phyloP scores from a whole-genome alignment of 2,797 vertebrate genomes.

The Chelon labrosus region DNA sequence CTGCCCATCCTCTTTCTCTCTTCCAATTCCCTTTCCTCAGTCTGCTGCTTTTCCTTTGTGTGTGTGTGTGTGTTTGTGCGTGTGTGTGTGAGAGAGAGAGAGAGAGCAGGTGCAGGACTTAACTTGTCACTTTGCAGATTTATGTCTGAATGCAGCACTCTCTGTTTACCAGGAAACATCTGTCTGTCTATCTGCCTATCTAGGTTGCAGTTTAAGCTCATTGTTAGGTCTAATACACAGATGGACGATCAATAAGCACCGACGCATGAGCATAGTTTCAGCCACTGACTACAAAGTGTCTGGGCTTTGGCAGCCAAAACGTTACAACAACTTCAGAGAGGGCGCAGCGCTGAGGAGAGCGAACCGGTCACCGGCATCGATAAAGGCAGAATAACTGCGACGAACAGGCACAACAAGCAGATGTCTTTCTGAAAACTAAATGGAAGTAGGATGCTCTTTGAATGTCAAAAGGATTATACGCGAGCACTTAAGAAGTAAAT shows the following conservation, averaged over 20 bases:
- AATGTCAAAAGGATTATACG: conserved; percentile 22
- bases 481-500: not conserved
- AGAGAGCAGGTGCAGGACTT: conserved; percentile 58
- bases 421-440: conserved; percentile 24
- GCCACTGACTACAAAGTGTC: conserved; percentile 28
- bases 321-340: conserved; percentile 37
- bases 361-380: conserved; percentile 23
- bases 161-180: conserved; percentile 65
- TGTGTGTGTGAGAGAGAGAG: conserved; percentile 4
- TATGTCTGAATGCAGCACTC: conserved; percentile 49
- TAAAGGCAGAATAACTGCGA: conserved; percentile 1
- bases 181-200: conserved; percentile 45
- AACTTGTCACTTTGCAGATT: conserved; percentile 60
- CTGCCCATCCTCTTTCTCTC: conserved; percentile 56
- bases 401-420: conserved; percentile 13
- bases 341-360: conserved; percentile 6
- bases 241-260: conserved; percentile 59
- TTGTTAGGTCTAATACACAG: conserved; percentile 56
- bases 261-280: conserved; percentile 55
- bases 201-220: conserved; percentile 31
- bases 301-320: conserved; percentile 17
- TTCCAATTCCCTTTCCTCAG: conserved; percentile 41
- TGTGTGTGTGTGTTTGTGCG: conserved; percentile 7
- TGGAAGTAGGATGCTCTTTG: conserved; percentile 23
- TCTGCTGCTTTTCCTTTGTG: conserved; percentile 58